Evolutionary conservation across 2,113 vertebrate species (phyloP).

Genomic region (Ceyx cyanopectus): DNA sequence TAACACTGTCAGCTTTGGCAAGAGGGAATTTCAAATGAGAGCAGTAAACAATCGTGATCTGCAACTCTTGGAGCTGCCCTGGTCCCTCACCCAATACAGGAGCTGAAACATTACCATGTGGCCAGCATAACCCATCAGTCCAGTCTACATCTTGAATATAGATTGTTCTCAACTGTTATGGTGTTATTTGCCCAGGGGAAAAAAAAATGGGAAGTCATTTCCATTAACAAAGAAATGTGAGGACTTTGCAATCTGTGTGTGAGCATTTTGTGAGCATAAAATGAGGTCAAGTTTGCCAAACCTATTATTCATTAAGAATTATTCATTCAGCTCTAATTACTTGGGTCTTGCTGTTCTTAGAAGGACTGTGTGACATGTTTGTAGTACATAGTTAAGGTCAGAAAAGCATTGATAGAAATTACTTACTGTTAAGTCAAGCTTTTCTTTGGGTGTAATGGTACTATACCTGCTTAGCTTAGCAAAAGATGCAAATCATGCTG

Average conservation of each 20-base stretch:
- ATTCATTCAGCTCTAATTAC: conserved; percentile 54
- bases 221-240: background rate
- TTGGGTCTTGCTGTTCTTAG: background rate
- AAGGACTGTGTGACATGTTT: background rate
- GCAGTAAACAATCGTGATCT: background rate
- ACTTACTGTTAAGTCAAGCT: background rate
- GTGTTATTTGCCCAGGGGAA: background rate
- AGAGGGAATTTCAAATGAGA: background rate
- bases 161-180: background rate
- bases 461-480: background rate
- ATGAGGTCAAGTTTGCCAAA: background rate
- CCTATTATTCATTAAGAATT: conserved; percentile 12
- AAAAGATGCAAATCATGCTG: background rate
- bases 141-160: background rate
- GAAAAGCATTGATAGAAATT: background rate
- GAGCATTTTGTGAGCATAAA: background rate
- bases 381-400: background rate
- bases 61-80: fast-evolving
- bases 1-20: background rate
- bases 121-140: background rate
- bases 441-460: background rate
- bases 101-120: background rate
- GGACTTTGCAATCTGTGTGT: background rate
- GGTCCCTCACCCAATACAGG: background rate
- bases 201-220: background rate